These are phyloP conservation scores for Xiphias gladius DNA, from an alignment of 2,113 vertebrate genomes.

Conservation along the genomic window DNA sequence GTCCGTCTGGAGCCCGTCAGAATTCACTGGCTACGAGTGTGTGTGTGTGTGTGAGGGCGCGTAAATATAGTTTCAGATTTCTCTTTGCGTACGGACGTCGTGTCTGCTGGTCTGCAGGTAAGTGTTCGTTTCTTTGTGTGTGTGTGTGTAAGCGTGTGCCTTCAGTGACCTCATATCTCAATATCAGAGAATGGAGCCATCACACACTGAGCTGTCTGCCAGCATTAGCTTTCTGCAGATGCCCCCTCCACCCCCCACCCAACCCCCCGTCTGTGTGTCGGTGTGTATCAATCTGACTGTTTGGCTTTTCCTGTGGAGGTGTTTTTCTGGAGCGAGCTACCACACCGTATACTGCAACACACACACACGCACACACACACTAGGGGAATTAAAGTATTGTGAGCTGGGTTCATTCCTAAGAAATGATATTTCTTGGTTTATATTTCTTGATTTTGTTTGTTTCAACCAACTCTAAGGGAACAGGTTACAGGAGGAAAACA, in stretches of 20 bases:
- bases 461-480: no score
- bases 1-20: neutral
- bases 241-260: neutral
- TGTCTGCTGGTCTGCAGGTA: neutral
- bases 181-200: slow-evolving; percentile 32
- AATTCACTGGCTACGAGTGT: neutral
- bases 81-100: neutral
- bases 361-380: neutral
- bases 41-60: slow-evolving; percentile 1
- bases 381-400: no score
- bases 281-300: no score
- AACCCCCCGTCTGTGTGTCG: neutral
- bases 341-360: no score
- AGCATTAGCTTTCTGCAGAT: slow-evolving; percentile 36
- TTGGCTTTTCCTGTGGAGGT: no score
- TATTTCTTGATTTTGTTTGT: no score
- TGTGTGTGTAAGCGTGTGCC: slow-evolving; percentile 11
- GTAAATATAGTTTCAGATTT: neutral
- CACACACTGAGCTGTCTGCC: slow-evolving; percentile 37
- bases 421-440: no score
- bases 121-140: neutral
- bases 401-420: no score
- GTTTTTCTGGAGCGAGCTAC: no score
- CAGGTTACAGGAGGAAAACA: no score
- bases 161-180: slow-evolving; percentile 48